phyloP scores from a whole-genome alignment of 2,797 vertebrate species.

The Sphaeramia orbicularis region DNA sequence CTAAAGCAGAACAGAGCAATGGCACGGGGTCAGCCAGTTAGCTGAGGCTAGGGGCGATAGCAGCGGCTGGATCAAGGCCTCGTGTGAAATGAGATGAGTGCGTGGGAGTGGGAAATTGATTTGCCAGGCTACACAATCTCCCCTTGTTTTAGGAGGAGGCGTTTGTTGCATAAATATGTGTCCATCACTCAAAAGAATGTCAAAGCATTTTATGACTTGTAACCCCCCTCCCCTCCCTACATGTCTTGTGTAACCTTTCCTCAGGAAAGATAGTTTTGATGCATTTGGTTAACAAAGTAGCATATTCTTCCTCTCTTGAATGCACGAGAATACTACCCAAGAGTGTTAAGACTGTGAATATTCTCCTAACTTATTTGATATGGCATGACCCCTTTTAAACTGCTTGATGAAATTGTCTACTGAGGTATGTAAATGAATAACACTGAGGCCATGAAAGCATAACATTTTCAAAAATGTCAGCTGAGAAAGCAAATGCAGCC shows the following conservation, averaged over 20 bases:
- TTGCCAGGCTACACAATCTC: slow-evolving; percentile 67
- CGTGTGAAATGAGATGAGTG: slow-evolving; percentile 65
- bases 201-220: slow-evolving; percentile 75
- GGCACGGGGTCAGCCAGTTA: slow-evolving; percentile 64
- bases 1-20: slow-evolving; percentile 54
- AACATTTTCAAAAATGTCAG: slow-evolving; percentile 56
- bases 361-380: slow-evolving; percentile 76
- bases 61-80: slow-evolving; percentile 67
- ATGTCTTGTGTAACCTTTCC: slow-evolving; percentile 75
- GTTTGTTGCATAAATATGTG: slow-evolving; percentile 83
- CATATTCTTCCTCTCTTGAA: slow-evolving; percentile 59
- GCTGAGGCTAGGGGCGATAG: slow-evolving; percentile 63
- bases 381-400: slow-evolving; percentile 82
- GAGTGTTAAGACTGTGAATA: slow-evolving; percentile 76
- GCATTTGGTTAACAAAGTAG: slow-evolving; percentile 77
- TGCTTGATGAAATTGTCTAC: slow-evolving; percentile 79
- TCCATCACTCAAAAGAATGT: slow-evolving; percentile 83
- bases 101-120: slow-evolving; percentile 79
- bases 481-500: slow-evolving; percentile 61
- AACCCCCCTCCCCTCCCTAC: slow-evolving; percentile 33
- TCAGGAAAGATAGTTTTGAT: slow-evolving; percentile 71
- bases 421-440: slow-evolving; percentile 76
- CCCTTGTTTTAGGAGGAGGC: slow-evolving; percentile 71
- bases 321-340: slow-evolving; percentile 66
- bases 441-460: slow-evolving; percentile 69